Evolutionary conservation across 2,888 invertebrate genomes (phyloP).

Genomic region (Orthosia incerta): DNA sequence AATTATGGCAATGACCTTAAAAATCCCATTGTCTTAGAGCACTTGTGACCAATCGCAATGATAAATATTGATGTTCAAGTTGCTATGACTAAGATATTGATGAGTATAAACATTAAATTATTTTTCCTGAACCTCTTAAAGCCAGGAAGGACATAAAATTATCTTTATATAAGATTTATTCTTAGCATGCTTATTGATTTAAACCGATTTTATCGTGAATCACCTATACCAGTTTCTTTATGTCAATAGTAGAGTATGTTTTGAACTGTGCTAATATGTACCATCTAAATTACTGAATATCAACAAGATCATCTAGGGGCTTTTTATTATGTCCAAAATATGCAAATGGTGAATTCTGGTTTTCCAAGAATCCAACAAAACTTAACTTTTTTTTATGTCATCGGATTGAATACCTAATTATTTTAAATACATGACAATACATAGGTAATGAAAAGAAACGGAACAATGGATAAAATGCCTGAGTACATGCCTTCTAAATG

Average conservation of each 20-base stretch:
- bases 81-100: constrained; percentile 15
- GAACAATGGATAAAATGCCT: constrained; percentile 19
- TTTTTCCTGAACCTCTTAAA: constrained; percentile 34
- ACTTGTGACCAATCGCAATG: constrained; percentile 35
- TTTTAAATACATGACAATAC: background rate
- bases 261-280: background rate
- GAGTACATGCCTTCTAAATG: constrained; percentile 6
- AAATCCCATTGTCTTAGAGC: constrained; percentile 22
- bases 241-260: background rate
- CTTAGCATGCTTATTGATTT: background rate
- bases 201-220: constrained; percentile 3
- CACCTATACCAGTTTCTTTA: constrained; percentile 6
- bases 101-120: constrained; percentile 26
- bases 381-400: background rate
- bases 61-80: constrained; percentile 6
- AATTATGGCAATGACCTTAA: constrained; percentile 8
- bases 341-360: background rate
- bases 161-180: background rate
- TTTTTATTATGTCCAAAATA: background rate
- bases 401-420: background rate
- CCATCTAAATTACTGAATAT: background rate
- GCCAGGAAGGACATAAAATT: background rate
- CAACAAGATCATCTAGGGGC: background rate
- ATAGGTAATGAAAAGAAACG: background rate
- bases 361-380: background rate